These are phyloP conservation scores for Xylocopa sonorina DNA, from an alignment of 1,140 invertebrate genomes.

Conservation along the genomic window DNA sequence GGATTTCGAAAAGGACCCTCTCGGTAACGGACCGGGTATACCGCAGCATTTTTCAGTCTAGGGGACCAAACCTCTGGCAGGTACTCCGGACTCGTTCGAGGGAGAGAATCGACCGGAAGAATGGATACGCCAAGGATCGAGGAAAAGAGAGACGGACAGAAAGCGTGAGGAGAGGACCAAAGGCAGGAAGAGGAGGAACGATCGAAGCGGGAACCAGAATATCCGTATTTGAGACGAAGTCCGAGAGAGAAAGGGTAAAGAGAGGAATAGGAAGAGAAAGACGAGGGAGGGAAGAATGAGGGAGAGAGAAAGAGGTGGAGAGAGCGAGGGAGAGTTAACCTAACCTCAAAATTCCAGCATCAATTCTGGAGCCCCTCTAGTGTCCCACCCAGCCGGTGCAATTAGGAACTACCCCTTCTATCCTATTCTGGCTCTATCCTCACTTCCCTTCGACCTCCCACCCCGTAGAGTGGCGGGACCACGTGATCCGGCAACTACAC, in stretches of 20 bases:
- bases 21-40: slow-evolving; percentile 67
- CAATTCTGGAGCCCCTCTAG: slow-evolving; percentile 75
- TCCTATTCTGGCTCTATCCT: slow-evolving; percentile 75
- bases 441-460: slow-evolving; percentile 70
- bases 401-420: slow-evolving; percentile 78
- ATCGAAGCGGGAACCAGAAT: slow-evolving; percentile 50
- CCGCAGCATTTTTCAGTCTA: slow-evolving; percentile 78
- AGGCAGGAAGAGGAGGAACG: slow-evolving; percentile 44
- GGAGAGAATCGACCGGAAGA: slow-evolving; percentile 58
- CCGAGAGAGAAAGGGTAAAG: slow-evolving; percentile 53
- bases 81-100: slow-evolving; percentile 63
- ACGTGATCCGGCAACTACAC: slow-evolving; percentile 77
- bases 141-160: slow-evolving; percentile 29
- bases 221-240: slow-evolving; percentile 40
- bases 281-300: slow-evolving; percentile 9
- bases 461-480: slow-evolving; percentile 66
- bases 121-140: slow-evolving; percentile 49
- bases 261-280: slow-evolving; percentile 36
- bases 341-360: slow-evolving; percentile 80
- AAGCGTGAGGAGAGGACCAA: slow-evolving; percentile 30
- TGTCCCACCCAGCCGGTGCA: slow-evolving; percentile 75
- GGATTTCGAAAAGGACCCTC: slow-evolving; percentile 73
- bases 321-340: slow-evolving; percentile 71
- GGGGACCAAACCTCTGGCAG: slow-evolving; percentile 66
- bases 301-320: slow-evolving; percentile 26